Percentiles rank a stretch among this genome's conserved stretches.
These are phyloP conservation scores for Sebastes cheni DNA, from an alignment of 2,797 vertebrate genomes.

Conservation along the genomic window DNA sequence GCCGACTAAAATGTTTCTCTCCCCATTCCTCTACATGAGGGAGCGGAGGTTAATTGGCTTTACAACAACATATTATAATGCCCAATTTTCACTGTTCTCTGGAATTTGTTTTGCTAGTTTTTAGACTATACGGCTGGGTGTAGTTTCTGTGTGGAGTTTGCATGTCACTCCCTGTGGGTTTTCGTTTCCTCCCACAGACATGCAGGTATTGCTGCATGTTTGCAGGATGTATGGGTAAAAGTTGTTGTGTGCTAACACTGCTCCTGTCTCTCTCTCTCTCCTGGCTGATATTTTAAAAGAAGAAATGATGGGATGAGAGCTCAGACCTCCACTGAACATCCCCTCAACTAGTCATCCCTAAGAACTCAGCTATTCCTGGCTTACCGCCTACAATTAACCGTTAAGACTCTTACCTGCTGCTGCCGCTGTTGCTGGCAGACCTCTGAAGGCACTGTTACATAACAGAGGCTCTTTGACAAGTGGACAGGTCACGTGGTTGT, in stretches of 20 bases:
- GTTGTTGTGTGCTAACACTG: not conserved
- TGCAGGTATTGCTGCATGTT: not conserved
- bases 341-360: slow-evolving; percentile 42
- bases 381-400: slow-evolving; percentile 70
- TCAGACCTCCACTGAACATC: slow-evolving; percentile 54
- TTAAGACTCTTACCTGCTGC: slow-evolving; percentile 80
- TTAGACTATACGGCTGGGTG: not conserved
- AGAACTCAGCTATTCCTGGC: slow-evolving; percentile 66
- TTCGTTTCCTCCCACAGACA: not conserved
- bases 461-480: slow-evolving; percentile 54
- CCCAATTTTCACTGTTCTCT: not conserved
- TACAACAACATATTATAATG: not conserved
- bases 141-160: slow-evolving; percentile 8
- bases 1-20: slow-evolving; percentile 13
- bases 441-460: slow-evolving; percentile 54
- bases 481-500: slow-evolving; percentile 29
- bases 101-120: not conserved
- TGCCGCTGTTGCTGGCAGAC: slow-evolving; percentile 43
- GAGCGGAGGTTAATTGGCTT: slow-evolving; percentile 31
- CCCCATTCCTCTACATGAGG: slow-evolving; percentile 17
- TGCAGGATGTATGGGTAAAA: not conserved
- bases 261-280: not conserved
- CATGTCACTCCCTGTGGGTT: slow-evolving; percentile 15
- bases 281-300: slow-evolving; percentile 18
- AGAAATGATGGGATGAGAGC: slow-evolving; percentile 20